These are phyloP conservation scores for Drosophila athabasca DNA, from an alignment of 1,140 invertebrate genomes.

Conservation along the genomic window DNA sequence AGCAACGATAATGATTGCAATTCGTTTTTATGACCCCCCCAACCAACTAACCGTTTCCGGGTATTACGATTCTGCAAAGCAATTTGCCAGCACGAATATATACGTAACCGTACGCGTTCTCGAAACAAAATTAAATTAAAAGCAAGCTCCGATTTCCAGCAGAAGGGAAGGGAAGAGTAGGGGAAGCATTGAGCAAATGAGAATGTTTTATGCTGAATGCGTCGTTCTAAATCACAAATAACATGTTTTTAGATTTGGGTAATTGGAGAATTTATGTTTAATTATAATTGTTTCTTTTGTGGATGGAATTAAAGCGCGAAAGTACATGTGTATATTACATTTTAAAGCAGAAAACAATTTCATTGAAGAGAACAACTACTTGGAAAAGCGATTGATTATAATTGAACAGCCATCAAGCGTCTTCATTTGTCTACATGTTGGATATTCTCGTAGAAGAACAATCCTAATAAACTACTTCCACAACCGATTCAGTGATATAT, in stretches of 20 bases:
- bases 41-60: conserved; percentile 63
- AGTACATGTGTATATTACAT: no score
- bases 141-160: conserved; percentile 17
- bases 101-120: background rate
- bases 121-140: conserved; percentile 36
- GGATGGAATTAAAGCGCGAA: no score
- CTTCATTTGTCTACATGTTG: conserved; percentile 6
- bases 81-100: conserved; percentile 66
- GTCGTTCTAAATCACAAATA: conserved; percentile 16
- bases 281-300: background rate
- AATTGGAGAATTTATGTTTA: conserved; percentile 4
- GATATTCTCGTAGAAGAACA: background rate
- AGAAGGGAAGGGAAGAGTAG: background rate
- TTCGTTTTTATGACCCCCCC: conserved; percentile 67
- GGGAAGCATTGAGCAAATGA: background rate
- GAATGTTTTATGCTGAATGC: conserved; percentile 13
- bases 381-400: no score
- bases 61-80: conserved; percentile 60
- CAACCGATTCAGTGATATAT: conserved; percentile 5
- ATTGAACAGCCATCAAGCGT: no score
- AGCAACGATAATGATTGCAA: conserved; percentile 80
- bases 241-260: conserved; percentile 5
- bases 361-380: no score
- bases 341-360: no score
- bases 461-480: conserved; percentile 21